Percentiles rank a stretch among this genome's conserved stretches.
Evolutionary conservation across 1,140 invertebrate genomes (phyloP).

Genomic region (Elysia chlorotica): DNA sequence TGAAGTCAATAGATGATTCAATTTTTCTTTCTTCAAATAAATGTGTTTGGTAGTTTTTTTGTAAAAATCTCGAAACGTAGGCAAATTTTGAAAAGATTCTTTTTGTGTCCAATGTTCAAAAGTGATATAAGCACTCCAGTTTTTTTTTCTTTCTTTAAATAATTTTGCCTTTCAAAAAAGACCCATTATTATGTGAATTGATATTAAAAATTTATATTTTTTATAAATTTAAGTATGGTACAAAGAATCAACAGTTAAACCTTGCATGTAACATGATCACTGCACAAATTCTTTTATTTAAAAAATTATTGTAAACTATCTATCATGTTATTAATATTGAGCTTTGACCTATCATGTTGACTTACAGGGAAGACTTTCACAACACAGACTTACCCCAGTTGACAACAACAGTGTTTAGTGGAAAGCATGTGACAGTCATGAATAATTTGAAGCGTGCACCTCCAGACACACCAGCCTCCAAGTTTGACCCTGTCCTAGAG

Average conservation of each 20-base stretch:
- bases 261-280: neutral
- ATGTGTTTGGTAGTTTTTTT: too few species aligned
- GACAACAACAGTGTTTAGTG: constrained; percentile 37
- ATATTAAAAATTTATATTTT: neutral
- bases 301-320: too few species aligned
- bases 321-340: too few species aligned
- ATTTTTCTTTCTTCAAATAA: too few species aligned
- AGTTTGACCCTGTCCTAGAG: constrained; percentile 4
- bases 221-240: neutral
- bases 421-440: constrained; percentile 47
- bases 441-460: constrained; percentile 36
- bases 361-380: constrained; percentile 21
- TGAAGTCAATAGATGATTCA: too few species aligned
- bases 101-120: too few species aligned
- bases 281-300: too few species aligned
- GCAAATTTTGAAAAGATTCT: too few species aligned
- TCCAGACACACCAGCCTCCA: neutral
- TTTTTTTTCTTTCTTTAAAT: neutral
- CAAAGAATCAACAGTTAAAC: neutral
- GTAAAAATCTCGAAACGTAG: too few species aligned
- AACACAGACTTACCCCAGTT: constrained; percentile 11
- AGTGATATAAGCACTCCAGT: neutral
- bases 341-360: neutral
- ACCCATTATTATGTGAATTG: too few species aligned
- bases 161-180: too few species aligned